Evolutionary conservation across 2,888 invertebrate genomes (phyloP).

Genomic region (Anthrax anthrax): DNA sequence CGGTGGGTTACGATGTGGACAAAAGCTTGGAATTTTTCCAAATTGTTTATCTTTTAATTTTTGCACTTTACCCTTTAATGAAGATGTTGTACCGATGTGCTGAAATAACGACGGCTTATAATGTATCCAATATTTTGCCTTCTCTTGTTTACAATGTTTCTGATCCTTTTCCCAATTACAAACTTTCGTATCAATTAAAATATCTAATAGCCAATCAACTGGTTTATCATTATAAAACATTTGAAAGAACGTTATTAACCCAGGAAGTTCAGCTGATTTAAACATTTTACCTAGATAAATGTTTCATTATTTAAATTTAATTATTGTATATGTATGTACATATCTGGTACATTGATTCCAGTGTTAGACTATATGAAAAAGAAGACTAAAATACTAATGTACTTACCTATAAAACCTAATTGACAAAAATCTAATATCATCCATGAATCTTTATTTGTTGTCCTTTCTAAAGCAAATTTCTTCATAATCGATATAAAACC

Average conservation of each 20-base stretch:
- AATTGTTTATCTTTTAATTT: constrained; percentile 88
- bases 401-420: constrained; percentile 84
- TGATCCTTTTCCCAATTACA: constrained; percentile 71
- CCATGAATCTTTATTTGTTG: constrained; percentile 60
- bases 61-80: constrained; percentile 90
- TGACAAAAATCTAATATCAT: constrained; percentile 86
- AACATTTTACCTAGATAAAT: constrained; percentile 84
- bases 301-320: constrained; percentile 9
- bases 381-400: no score
- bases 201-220: constrained; percentile 90
- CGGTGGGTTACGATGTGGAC: constrained; percentile 64
- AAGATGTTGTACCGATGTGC: constrained; percentile 90
- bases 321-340: no score
- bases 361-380: not conserved
- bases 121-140: constrained; percentile 65
- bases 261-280: constrained; percentile 70
- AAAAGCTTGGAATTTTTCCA: constrained; percentile 65
- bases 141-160: constrained; percentile 70
- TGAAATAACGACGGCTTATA: constrained; percentile 87
- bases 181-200: constrained; percentile 76
- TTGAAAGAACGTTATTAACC: constrained; percentile 81
- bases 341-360: no score
- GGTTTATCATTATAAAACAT: constrained; percentile 94
- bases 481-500: constrained; percentile 76
- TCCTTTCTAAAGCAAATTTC: constrained; percentile 64